Base-by-base conservation (phyloP, 2,797 vertebrate genomes). In the Hafferia zeledoni region DNA sequence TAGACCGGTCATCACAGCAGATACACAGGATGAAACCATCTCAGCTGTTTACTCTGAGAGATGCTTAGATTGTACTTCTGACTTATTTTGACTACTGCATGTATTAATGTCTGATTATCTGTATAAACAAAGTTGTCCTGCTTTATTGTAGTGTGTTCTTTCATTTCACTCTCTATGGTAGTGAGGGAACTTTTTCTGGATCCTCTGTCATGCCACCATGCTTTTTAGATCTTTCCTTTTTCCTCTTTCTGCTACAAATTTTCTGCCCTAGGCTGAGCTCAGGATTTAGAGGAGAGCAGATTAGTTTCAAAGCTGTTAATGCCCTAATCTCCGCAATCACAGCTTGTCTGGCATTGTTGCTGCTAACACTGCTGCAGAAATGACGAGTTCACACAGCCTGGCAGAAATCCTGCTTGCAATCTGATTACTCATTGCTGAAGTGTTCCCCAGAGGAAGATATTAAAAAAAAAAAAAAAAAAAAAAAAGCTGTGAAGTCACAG, bases 301-400 rank as follows among this genome's bases (percentile, higher is more conserved):
- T 93, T 80, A 83, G 31, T 80, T 90, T 64, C 56, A 63, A 87
- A 84, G 60, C 71, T 87, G 56, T 47, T 85, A 64, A 87, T 85
- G 71, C 60, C 63, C 47, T 52, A 23, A 0, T 70, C 84, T 87
- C 20, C 2, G 44, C 0, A 5, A 44, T 74, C 53, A 30, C 10
- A 8, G 64, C 47, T 83, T 7, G 2, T 76, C 74, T 24, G 11
- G 70, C 39, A 10, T 50, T 79, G 57, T 18, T 50, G 60, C 60
- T 93, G 64, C 64, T 84, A 72, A 52, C 9, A 7, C 28, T 80
- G 80, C 81, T 85, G 81, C 78, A 89, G 81, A 72, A 92, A 85
- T 74, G 59, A 76, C 0, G 1, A 84, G 64, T 68, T 90, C 11
- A 3, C 47, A 11, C 33, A 68, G 49, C 18, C 83, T 83, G 70